Evolutionary conservation across 2,113 vertebrate genomes (phyloP), one percentile per base, ranked within the genome.

Genomic region (Aptenodytes patagonicus): DNA sequence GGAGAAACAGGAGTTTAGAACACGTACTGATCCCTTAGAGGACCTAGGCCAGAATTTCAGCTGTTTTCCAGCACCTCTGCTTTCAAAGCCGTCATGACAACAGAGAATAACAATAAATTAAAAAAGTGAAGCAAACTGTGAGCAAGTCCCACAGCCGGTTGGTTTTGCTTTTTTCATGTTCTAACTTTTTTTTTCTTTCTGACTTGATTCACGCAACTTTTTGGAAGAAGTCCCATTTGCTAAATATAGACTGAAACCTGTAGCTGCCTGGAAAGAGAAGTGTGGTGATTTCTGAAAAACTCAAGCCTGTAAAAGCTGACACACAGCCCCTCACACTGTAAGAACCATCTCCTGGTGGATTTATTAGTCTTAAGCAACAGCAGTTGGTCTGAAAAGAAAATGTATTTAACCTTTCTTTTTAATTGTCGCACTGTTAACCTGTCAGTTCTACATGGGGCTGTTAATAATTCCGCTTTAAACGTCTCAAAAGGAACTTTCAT

Each of bases 341-440:
- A 94, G 96, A 96, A 83, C 66, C 91, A 87, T 92, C 96, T 87
- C 91, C 78, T 81, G 28, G 85, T 92, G 88, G 94, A 95, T 96
- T 97, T 97, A 97, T 97, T 94, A 93, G 84, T 94, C 95, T 95
- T 93, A 95, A 95, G 95, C 88, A 97, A 96, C 95, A 96, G 96
- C 91, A 90, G 96, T 96, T 83, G 91, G 91, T 97, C 94, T 96
- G 90, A 91, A 96, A 95, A 96, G 94, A 92, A 97, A 97, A 96
- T 93, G 94, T 95, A 97, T 91, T 96, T 97, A 97, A 96, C 97
- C 96, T 97, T 97, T 96, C 97, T 85, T 93, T 97, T 97, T 97
- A 97, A 96, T 96, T 97, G 95, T 92, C 81, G 2, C 73, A 77
- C 88, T 93, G 94, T 96, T 97, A 97, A 96, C 97, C 93, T 96